Evolutionary conservation across 1,140 invertebrate species (phyloP).

Genomic region (Meloidogyne floridensis): DNA sequence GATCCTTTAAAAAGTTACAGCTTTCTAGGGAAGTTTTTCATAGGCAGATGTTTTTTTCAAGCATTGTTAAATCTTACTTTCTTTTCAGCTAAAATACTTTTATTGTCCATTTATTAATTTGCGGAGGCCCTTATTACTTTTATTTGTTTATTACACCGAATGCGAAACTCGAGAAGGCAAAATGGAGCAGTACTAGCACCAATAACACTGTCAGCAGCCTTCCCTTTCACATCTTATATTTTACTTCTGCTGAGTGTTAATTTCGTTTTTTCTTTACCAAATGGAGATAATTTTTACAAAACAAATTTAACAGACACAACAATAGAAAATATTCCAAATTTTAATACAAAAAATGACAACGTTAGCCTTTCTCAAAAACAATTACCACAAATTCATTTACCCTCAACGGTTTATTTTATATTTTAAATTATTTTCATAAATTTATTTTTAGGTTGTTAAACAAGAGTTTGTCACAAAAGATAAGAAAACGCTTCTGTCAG

Average conservation of each 20-base stretch:
- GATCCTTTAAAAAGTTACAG: too few species aligned
- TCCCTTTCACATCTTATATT: background rate
- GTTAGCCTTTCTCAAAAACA: background rate
- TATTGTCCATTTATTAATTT: background rate
- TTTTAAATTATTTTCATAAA: background rate
- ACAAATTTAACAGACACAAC: background rate
- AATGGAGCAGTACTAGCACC: background rate
- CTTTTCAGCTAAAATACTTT: background rate
- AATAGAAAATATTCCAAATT: background rate
- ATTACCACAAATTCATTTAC: background rate
- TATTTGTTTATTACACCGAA: constrained; percentile 10
- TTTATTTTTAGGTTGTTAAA: background rate
- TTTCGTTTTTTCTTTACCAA: background rate
- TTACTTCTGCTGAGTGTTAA: constrained; percentile 2
- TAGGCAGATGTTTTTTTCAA: too few species aligned
- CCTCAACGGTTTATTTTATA: background rate
- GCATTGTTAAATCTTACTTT: background rate
- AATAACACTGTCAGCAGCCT: background rate
- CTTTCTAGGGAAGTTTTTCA: too few species aligned
- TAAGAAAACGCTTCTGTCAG: constrained; percentile 52
- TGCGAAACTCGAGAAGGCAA: background rate
- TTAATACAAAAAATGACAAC: background rate
- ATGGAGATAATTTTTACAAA: background rate
- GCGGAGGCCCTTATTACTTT: background rate
- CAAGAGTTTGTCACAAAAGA: constrained; percentile 55